These are phyloP conservation scores for Ceryle rudis DNA, from an alignment of 2,797 vertebrate species.

Conservation along the genomic window DNA sequence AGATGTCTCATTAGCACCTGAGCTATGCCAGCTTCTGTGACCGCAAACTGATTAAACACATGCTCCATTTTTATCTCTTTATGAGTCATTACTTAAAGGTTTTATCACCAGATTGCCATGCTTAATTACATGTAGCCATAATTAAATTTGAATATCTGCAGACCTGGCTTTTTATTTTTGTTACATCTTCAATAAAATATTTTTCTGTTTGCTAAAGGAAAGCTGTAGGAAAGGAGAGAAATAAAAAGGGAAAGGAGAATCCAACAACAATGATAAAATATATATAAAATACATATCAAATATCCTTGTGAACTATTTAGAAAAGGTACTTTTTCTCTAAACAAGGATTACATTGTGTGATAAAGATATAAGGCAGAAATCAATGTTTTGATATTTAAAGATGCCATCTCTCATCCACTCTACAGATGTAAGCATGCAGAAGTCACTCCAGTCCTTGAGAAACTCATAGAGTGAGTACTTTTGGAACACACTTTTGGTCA, in stretches of 20 bases:
- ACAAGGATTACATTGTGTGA: neutral
- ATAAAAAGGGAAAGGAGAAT: neutral
- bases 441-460: neutral
- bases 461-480: neutral
- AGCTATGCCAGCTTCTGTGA: constrained; percentile 73
- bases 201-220: constrained; percentile 55
- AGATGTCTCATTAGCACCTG: constrained; percentile 84
- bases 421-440: neutral
- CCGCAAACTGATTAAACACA: constrained; percentile 82
- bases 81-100: constrained; percentile 83
- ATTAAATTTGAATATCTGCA: constrained; percentile 78
- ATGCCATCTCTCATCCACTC: neutral
- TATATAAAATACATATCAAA: neutral
- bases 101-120: constrained; percentile 82
- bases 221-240: neutral
- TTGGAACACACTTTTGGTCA: neutral
- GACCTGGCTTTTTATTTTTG: constrained; percentile 65
- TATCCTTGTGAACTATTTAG: neutral
- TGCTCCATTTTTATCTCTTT: constrained; percentile 81
- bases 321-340: neutral
- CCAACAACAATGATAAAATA: neutral
- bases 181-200: constrained; percentile 65
- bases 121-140: constrained; percentile 78
- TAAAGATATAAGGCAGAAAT: neutral
- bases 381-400: neutral